Conservation (phyloP, 1,140 invertebrate genomes). For the Eurytemora carolleeae region DNA sequence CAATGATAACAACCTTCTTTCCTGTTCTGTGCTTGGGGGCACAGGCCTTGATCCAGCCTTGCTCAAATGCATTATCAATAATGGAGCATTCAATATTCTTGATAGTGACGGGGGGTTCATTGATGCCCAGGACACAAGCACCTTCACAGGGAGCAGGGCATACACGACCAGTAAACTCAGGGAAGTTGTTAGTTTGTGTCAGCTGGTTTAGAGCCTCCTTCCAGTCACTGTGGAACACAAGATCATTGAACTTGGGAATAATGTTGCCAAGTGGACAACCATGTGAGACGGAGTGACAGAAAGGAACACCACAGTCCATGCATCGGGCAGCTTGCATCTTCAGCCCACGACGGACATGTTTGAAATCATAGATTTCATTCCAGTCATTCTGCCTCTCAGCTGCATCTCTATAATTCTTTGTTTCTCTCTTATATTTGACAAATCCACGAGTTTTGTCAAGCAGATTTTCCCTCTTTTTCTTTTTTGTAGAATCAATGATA, state of each 20-base stretch:
- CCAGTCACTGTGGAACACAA: constrained; percentile 87
- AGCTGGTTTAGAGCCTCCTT: constrained; percentile 84
- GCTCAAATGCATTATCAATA: constrained; percentile 92
- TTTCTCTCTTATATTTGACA: constrained; percentile 82
- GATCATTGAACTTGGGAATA: constrained; percentile 97
- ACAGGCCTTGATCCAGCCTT: constrained; percentile 77
- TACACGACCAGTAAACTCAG: constrained; percentile 93
- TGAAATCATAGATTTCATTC: constrained; percentile 86
- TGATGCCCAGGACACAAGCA: constrained; percentile 89
- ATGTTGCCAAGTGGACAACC: constrained; percentile 96
- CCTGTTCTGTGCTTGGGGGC: constrained; percentile 52
- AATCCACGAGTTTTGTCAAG: constrained; percentile 86
- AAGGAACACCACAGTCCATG: constrained; percentile 98
- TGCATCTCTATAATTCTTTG: constrained; percentile 55
- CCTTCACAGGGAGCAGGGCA: constrained; percentile 98
- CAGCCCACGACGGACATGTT: constrained; percentile 62
- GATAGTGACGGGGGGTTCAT: constrained; percentile 87
- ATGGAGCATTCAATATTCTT: constrained; percentile 98
- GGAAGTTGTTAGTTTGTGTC: constrained; percentile 96
- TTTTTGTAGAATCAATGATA: constrained; percentile 48
- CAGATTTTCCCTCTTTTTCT: constrained; percentile 50
- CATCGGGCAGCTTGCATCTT: constrained; percentile 82
- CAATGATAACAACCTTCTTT: constrained; percentile 74
- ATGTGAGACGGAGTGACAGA: constrained; percentile 78
- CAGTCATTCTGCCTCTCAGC: constrained; percentile 73